Evolutionary conservation across 2,888 invertebrate species (phyloP).

Genomic region (Drosophila borealis): DNA sequence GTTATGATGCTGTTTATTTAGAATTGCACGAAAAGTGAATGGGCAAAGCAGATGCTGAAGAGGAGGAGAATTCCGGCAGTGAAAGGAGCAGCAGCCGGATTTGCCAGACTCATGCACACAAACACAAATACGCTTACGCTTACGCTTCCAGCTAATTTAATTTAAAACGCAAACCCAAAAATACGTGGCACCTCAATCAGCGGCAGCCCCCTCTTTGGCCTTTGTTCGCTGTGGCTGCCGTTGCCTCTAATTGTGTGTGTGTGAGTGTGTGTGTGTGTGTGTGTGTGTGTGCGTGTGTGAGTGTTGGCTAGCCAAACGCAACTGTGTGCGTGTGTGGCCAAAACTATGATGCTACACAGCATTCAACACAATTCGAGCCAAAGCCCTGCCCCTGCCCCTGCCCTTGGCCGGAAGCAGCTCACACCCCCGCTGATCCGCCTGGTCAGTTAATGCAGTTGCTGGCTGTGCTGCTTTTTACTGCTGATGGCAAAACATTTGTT

Average conservation of each 20-base stretch:
- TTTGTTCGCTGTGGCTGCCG: constrained; percentile 27
- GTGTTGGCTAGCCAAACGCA: constrained; percentile 21
- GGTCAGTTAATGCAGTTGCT: constrained; percentile 65
- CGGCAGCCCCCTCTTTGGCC: constrained; percentile 16
- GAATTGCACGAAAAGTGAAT: constrained; percentile 19
- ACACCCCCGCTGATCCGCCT: constrained; percentile 20
- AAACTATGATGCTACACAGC: constrained; percentile 44
- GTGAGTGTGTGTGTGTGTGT: constrained; percentile 20
- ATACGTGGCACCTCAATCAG: constrained; percentile 67
- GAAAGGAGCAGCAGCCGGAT: background rate
- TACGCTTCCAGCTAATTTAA: constrained; percentile 67
- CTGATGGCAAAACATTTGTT: constrained; percentile 55
- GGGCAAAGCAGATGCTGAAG: background rate
- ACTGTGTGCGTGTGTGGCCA: constrained; percentile 42
- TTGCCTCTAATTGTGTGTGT: constrained; percentile 25
- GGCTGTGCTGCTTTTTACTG: constrained; percentile 43
- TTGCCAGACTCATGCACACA: constrained; percentile 6
- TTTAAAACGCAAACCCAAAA: constrained; percentile 68
- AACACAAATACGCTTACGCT: constrained; percentile 11
- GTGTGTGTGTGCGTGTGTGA: constrained; percentile 19
- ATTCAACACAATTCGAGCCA: constrained; percentile 28
- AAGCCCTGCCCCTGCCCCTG: constrained; percentile 26
- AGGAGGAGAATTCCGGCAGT: background rate
- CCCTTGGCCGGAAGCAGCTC: constrained; percentile 13
- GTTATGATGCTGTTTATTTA: constrained; percentile 53